These are phyloP conservation scores for Stylophora pistillata DNA, from an alignment of 64 coral and sea anemone species.

Conservation along the genomic window DNA sequence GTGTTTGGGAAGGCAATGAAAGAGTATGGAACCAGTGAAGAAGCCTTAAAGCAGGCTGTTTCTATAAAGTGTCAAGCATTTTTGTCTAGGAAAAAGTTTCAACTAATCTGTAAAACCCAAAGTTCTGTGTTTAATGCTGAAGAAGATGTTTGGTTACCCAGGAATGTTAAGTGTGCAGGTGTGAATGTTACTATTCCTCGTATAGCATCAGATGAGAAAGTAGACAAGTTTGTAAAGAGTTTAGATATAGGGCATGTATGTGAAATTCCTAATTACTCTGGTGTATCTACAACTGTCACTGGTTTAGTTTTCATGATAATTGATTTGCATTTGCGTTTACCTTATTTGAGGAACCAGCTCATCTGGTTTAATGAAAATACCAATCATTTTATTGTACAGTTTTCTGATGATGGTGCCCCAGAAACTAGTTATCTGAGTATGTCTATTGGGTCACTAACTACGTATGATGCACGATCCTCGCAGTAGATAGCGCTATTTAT, in stretches of 20 bases:
- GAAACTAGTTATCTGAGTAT: no score
- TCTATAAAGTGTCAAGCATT: conserved; percentile 24
- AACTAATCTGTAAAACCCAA: conserved; percentile 31
- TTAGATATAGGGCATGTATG: conserved; percentile 9
- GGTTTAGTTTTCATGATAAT: conserved; percentile 51
- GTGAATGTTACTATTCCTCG: neutral
- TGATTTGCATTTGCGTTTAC: conserved; percentile 32
- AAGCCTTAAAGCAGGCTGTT: conserved; percentile 24
- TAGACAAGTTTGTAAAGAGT: conserved; percentile 33
- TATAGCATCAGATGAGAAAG: neutral
- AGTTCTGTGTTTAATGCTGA: conserved; percentile 27
- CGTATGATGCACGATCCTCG: no score
- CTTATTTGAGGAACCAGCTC: neutral
- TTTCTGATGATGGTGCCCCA: no score
- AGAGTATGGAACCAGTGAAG: conserved; percentile 1
- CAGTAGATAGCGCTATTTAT: no score
- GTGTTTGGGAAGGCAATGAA: conserved; percentile 49
- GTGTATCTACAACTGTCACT: conserved; percentile 26
- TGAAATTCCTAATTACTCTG: conserved; percentile 20
- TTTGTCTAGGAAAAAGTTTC: conserved; percentile 10
- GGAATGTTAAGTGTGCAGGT: neutral
- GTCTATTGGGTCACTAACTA: no score
- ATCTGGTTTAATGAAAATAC: conserved; percentile 33
- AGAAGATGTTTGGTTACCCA: neutral
- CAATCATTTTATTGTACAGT: conserved; percentile 44